Evolutionary conservation across 2,797 vertebrate genomes (phyloP), one percentile per base, ranked within the genome.

Genomic region (Perodicticus potto): DNA sequence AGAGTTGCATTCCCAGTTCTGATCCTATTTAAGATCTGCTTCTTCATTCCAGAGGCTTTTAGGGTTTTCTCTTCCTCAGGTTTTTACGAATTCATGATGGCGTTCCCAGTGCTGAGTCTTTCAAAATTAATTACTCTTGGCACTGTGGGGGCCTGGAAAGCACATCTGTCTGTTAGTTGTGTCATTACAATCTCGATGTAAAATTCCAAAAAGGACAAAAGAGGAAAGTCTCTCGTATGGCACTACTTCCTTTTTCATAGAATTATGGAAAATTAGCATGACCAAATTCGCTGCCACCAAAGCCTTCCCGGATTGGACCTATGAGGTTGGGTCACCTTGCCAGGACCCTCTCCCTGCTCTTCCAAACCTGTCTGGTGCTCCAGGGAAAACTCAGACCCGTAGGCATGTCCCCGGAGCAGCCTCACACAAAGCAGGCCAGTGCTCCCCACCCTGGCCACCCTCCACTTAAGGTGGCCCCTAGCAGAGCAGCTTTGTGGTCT

Each of bases 401-500:
- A 3, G 45, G 63, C 25, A 12, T 82, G 40, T 37, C 25, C n/a
- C 7, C 0, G n/a, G 72, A 40, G 25, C 59, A 45, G 8, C 27
- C 20, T 22, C 0, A 27, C 27, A 27, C 0, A 25, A 76, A 19
- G 5, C 29, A 27, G 83, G 34, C 22, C 59, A 25, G 9, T 45
- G 14, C 7, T 32, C 73, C 86, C 61, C 74, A 11, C 34, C 95
- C 57, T 12, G 23, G 90, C 32, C 65, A 67, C 65, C 25, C 69
- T 84, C 73, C 70, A 3, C 53, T 83, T 74, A 16, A 80, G 70
- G 70, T 65, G 11, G 81, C 80, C 40, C 53, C 83, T 89, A 83
- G 32, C 74, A 43, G 37, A 92, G 82, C 70, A 77, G 78, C 20
- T 94, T 85, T 70, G 19, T 84, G 95, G 77, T 74, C 72, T 59